Evolutionary conservation across 2,113 vertebrate genomes (phyloP), one percentile per base, ranked within the genome.

Genomic region (Pavo muticus): DNA sequence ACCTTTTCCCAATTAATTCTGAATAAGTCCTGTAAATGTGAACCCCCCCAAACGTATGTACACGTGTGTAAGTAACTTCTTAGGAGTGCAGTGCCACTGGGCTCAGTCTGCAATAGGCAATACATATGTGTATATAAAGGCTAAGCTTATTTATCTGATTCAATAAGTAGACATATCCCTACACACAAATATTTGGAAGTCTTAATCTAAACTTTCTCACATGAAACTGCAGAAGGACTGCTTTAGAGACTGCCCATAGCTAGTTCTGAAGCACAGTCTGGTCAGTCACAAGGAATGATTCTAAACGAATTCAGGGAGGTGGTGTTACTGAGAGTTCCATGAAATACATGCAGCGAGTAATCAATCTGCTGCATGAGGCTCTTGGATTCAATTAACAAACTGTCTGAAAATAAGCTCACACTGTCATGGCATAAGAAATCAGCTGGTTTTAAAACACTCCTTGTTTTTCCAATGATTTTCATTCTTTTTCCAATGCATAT

Each of bases 261-360:
- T 86, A 76, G 54, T 68, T 96, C 86, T 96, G 80, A 84, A 59
- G 94, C 84, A 89, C 70, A 54, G 32, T 35, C 50, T 73, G 75
- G 57, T 91, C 75, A 84, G 57, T 91, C 75, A 84, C 76, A 83
- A 74, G 56, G 87, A 87, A 83, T 54, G 4, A 24, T 83, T 87
- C 39, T 84, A 35, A 88, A 69, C 48, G 75, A 77, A 70, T 64
- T 82, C n/a, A 40, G 39, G 67, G 61, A 84, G 39, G 57, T 90
- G 72, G 47, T 29, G 37, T 74, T 75, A 52, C 72, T 75, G 65
- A 64, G 79, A 69, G 18, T 89, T 79, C 3, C 44, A 37, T 80
- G 12, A 88, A 90, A 60, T 37, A 86, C 23, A 64, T 0, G 0
- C 76, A 54, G 57, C 72, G 88, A 84, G 81, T 63, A 65, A 75